Evolutionary conservation across 1,140 invertebrate species (phyloP).

Genomic region (Cheumatopsyche charites): DNA sequence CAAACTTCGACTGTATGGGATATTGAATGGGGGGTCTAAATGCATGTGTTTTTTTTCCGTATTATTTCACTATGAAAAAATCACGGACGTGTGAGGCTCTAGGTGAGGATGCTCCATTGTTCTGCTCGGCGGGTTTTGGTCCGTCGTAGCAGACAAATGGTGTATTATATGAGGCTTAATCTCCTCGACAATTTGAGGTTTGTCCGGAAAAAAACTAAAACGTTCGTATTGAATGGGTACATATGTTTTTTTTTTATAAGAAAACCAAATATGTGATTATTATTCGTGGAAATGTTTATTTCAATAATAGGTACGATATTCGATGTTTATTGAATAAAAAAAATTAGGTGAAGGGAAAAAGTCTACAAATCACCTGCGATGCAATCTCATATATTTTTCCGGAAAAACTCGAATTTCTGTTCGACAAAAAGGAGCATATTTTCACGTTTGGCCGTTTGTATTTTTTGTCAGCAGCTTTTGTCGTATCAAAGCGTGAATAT

Average conservation of each 20-base stretch:
- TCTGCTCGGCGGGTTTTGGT: conserved; percentile 14
- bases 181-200: conserved; percentile 30
- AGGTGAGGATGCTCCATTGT: conserved; percentile 15
- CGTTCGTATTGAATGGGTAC: too few species aligned
- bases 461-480: conserved; percentile 22
- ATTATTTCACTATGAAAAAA: conserved; percentile 3
- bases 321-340: too few species aligned
- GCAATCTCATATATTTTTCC: too few species aligned
- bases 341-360: too few species aligned
- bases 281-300: too few species aligned
- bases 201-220: neutral
- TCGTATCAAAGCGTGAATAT: conserved; percentile 27
- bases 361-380: too few species aligned
- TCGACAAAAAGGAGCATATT: neutral
- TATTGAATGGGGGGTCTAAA: neutral
- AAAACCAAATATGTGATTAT: too few species aligned
- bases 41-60: too few species aligned
- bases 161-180: conserved; percentile 22
- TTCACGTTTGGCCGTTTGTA: conserved; percentile 3
- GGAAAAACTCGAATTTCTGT: too few species aligned
- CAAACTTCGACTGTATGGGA: conserved; percentile 3
- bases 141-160: conserved; percentile 24
- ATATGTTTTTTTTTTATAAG: too few species aligned
- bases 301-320: too few species aligned
- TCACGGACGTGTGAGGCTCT: neutral